A percentile compares a stretch with the other conserved stretches of the same genome.
Evolutionary conservation across 1,140 invertebrate genomes (phyloP).

Genomic region (Polypedilum vanderplanki): DNA sequence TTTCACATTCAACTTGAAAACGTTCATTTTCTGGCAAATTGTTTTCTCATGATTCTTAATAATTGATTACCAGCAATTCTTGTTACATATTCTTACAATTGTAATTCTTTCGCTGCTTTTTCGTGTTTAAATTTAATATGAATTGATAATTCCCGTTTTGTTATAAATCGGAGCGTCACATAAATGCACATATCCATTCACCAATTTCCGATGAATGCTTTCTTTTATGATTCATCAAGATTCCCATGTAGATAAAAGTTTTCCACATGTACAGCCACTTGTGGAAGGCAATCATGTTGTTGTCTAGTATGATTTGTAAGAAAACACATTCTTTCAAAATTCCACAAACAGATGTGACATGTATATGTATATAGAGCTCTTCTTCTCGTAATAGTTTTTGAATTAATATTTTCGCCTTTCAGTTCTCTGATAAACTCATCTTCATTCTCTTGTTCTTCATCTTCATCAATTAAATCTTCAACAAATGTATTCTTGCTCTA

Average conservation of each 20-base stretch:
- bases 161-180: neutral
- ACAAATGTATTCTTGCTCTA: neutral
- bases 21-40: neutral
- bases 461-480: neutral
- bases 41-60: neutral
- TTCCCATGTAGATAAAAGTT: neutral
- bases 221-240: neutral
- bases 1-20: neutral
- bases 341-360: neutral
- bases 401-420: neutral
- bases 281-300: neutral
- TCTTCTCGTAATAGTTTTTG: neutral
- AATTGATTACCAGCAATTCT: neutral
- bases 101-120: neutral
- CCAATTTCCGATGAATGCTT: neutral
- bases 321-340: neutral
- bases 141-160: neutral
- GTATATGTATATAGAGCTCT: neutral
- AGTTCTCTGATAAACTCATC: neutral
- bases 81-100: neutral
- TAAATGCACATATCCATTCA: neutral
- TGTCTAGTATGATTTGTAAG: neutral
- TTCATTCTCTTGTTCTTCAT: neutral
- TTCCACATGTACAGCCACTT: constrained; percentile 7
- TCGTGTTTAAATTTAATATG: neutral